These are phyloP conservation scores for Anas platyrhynchos DNA, from an alignment of 2,113 vertebrate genomes.

Conservation along the genomic window DNA sequence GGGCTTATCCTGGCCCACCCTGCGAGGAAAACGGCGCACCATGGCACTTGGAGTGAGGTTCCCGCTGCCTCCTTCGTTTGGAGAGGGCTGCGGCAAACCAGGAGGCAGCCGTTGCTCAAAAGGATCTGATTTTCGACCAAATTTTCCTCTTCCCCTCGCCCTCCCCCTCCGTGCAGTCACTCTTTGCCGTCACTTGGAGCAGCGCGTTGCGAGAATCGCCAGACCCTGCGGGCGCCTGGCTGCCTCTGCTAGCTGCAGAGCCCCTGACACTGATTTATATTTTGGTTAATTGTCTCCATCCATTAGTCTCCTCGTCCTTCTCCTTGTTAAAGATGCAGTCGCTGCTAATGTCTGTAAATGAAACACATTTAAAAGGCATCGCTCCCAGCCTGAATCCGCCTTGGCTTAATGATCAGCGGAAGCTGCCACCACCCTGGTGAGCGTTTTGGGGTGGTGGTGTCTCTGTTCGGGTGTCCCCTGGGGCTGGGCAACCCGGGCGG, in stretches of 20 bases:
- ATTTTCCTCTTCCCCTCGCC: background rate
- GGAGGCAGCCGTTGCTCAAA: background rate
- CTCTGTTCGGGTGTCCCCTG: background rate
- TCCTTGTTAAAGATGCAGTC: constrained; percentile 45
- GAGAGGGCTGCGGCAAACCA: background rate
- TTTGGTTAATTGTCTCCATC: constrained; percentile 69
- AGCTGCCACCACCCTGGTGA: background rate
- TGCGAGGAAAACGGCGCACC: background rate
- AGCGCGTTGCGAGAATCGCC: background rate
- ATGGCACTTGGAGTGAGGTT: background rate
- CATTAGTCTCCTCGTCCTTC: constrained; percentile 64
- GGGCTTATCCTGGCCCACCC: background rate
- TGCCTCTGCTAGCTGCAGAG: constrained; percentile 1
- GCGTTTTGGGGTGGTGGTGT: background rate
- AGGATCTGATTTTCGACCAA: background rate
- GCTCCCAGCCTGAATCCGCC: background rate
- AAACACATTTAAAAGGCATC: background rate
- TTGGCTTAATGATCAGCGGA: background rate
- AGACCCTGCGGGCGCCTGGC: constrained; percentile 30
- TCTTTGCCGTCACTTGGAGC: background rate
- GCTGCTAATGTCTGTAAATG: constrained; percentile 35
- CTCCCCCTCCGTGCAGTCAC: background rate
- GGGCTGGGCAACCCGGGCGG: background rate
- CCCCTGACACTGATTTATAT: constrained; percentile 62
- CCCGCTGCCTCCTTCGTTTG: background rate